Base-by-base conservation (phyloP, 2,113 vertebrate genomes). In the Triplophysa tibetana region DNA sequence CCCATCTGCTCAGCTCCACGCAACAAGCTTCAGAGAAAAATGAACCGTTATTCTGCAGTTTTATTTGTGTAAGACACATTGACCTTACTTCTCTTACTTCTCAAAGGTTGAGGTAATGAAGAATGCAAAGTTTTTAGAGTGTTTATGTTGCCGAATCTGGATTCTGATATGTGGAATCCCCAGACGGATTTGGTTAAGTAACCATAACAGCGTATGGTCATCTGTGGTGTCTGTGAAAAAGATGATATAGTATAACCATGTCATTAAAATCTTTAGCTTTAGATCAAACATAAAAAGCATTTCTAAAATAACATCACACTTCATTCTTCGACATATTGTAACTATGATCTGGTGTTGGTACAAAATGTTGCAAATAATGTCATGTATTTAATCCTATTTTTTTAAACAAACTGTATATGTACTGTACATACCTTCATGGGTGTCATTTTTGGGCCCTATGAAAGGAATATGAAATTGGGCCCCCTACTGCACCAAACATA, bases 131-230 rank as follows among this genome's bases (percentile, higher is more conserved):
- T 93, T 95, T 0, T 87, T 88, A 0, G 97, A 98, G 91, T 93
- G 94, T 82, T 95, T 95, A 83, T 99, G 97, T 87, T 99, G 96
- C 83, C 97, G 96, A 69, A 98, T 96, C 89, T 99, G 97, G 85
- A 98, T 95, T 83, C 97, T 98, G 88, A 99, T 95, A 86, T 98
- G 96, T 0, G 97, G 97, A 86, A 99, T 96, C 82, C 96, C 96
- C 83, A 98, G 92, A 21, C 97, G 95, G 87, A 99, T 95, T 89
- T 97, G 96, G 90, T 98, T 99, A 72, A 98, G 95, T 84, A 99
- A 89, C 94, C 97, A 98, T 60, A 98, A 93, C 85, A 98, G 92
- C 12, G 97, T 98, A 93, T 98, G 97, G 91, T 98, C 97, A 23
- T 98, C 97, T 0, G 95, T 99, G 9, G 87, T 90, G 86, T 98